These are phyloP conservation scores for Alloplasta piceator DNA, from an alignment of 2,888 invertebrate genomes.

Conservation along the genomic window DNA sequence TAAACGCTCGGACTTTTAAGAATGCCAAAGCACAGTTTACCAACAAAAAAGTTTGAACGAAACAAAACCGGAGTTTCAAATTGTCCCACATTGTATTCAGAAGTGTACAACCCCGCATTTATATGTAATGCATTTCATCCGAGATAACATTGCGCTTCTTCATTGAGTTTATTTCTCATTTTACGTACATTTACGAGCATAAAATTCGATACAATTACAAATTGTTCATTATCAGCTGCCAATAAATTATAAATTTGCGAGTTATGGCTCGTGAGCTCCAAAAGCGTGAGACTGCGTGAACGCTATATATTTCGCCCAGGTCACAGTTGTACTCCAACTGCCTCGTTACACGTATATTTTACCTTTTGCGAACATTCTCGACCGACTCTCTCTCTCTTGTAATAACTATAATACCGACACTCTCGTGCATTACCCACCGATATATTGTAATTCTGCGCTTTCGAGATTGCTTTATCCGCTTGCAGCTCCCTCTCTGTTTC, in stretches of 20 bases:
- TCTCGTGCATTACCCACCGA: conserved; percentile 78
- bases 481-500: conserved; percentile 70
- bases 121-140: conserved; percentile 10
- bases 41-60: conserved; percentile 41
- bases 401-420: conserved; percentile 78
- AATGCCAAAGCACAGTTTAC: conserved; percentile 59
- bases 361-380: conserved; percentile 63
- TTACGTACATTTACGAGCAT: conserved; percentile 2
- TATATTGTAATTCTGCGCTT: conserved; percentile 81
- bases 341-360: background rate
- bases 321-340: conserved; percentile 36
- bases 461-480: conserved; percentile 79
- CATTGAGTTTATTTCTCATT: conserved; percentile 28
- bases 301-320: conserved; percentile 29
- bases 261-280: conserved; percentile 33
- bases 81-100: conserved; percentile 33
- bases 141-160: conserved; percentile 18
- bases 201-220: conserved; percentile 61
- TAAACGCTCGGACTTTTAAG: conserved; percentile 76
- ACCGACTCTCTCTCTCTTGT: conserved; percentile 77
- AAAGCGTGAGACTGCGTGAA: conserved; percentile 43
- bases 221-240: conserved; percentile 64
- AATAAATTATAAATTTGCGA: conserved; percentile 63
- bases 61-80: conserved; percentile 74
- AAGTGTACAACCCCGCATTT: background rate